A percentile compares a stretch with the other conserved stretches of the same genome.
phyloP scores from a whole-genome alignment of 2,113 vertebrate species.

The Caloenas nicobarica region DNA sequence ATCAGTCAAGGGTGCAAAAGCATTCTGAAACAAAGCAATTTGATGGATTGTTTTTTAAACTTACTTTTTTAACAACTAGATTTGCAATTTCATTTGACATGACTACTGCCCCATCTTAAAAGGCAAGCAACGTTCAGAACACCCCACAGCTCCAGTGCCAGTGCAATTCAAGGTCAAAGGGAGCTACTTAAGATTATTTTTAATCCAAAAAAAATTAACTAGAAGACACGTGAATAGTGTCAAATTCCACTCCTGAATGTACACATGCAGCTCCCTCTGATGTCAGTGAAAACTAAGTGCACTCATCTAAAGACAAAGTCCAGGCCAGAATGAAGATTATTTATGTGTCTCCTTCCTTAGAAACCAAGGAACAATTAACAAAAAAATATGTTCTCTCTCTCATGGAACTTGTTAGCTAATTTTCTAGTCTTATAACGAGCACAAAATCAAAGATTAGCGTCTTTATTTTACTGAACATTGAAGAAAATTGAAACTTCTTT shows the following conservation, averaged over 20 bases:
- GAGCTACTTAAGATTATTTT: not conserved
- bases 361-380: not conserved
- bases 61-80: constrained; percentile 75
- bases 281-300: not conserved
- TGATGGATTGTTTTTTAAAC: constrained; percentile 82
- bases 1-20: constrained; percentile 97
- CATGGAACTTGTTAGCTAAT: not conserved
- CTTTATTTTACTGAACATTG: not conserved
- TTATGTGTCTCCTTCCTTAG: not conserved
- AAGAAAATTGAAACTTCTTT: constrained; percentile 35
- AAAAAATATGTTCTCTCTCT: not conserved
- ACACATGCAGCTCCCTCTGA: constrained; percentile 31
- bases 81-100: constrained; percentile 70
- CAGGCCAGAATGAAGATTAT: not conserved
- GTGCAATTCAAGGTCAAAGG: not conserved
- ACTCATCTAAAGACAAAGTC: not conserved
- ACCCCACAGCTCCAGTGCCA: constrained; percentile 41
- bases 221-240: not conserved
- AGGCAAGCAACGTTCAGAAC: constrained; percentile 52
- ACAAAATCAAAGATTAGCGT: not conserved
- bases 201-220: not conserved
- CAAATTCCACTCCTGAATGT: not conserved
- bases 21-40: constrained; percentile 96
- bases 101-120: constrained; percentile 43
- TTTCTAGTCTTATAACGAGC: not conserved